Conservation (phyloP, 2,797 vertebrate genomes). For the Threskiornis aethiopicus region DNA sequence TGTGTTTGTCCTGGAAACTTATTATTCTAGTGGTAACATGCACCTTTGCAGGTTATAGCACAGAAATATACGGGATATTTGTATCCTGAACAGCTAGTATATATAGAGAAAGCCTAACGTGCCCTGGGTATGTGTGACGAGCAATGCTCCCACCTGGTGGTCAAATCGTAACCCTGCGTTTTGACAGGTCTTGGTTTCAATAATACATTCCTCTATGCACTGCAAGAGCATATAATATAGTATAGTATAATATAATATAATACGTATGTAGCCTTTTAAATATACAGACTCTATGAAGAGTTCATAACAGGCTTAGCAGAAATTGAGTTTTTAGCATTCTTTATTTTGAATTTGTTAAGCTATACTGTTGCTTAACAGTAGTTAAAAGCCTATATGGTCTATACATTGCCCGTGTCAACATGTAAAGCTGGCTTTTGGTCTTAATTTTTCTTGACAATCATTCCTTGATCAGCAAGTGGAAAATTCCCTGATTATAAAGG, state of each 20-base stretch:
- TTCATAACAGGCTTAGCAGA: not conserved
- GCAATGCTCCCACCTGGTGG: constrained; percentile 32
- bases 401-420: not conserved
- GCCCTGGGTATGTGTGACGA: not conserved
- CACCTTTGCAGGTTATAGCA: not conserved
- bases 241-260: not conserved
- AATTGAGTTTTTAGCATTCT: not conserved
- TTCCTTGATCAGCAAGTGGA: not conserved
- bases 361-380: not conserved
- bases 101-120: not conserved
- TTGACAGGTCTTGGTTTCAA: not conserved
- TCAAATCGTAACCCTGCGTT: not conserved
- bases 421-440: not conserved
- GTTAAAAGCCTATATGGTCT: not conserved
- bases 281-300: not conserved
- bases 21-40: not conserved
- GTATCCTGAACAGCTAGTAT: not conserved
- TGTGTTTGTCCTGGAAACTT: not conserved
- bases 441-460: not conserved
- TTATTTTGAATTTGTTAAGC: not conserved
- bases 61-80: not conserved
- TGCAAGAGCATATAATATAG: not conserved
- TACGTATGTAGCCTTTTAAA: not conserved
- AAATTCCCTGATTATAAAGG: not conserved
- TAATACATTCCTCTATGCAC: not conserved